phyloP scores from a whole-genome alignment of 2,797 vertebrate genomes.

The Coluber constrictor region DNA sequence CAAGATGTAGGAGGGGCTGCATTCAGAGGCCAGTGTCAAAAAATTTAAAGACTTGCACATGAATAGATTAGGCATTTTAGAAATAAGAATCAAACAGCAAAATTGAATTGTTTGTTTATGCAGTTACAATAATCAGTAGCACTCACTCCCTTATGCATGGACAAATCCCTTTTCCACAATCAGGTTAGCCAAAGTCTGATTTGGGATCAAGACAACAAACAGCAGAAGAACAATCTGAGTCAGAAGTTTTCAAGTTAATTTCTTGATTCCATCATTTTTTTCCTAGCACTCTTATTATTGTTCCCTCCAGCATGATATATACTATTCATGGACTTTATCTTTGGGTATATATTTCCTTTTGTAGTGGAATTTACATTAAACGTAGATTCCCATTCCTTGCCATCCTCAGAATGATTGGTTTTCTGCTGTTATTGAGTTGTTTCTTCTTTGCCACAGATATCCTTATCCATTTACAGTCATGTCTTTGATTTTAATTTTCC shows the following conservation, averaged over 20 bases:
- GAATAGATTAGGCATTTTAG: neutral
- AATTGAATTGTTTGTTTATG: neutral
- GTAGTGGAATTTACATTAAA: neutral
- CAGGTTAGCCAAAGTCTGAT: neutral
- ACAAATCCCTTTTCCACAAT: neutral
- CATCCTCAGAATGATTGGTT: neutral
- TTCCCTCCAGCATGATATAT: neutral
- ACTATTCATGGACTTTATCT: neutral
- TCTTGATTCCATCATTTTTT: neutral
- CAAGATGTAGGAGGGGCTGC: neutral
- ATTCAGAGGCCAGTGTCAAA: neutral
- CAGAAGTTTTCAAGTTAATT: neutral
- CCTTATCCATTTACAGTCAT: neutral
- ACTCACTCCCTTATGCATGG: neutral
- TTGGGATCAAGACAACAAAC: neutral
- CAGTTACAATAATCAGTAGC: neutral
- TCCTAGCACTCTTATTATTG: neutral
- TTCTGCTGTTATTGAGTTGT: neutral
- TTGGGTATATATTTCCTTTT: neutral
- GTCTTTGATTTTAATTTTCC: neutral
- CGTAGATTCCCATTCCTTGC: neutral
- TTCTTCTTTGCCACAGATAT: neutral
- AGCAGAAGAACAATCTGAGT: neutral
- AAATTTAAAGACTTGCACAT: neutral
- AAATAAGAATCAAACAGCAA: neutral